Base-by-base conservation (phyloP, 2,797 vertebrate species). In the Anguilla pacifica region DNA sequence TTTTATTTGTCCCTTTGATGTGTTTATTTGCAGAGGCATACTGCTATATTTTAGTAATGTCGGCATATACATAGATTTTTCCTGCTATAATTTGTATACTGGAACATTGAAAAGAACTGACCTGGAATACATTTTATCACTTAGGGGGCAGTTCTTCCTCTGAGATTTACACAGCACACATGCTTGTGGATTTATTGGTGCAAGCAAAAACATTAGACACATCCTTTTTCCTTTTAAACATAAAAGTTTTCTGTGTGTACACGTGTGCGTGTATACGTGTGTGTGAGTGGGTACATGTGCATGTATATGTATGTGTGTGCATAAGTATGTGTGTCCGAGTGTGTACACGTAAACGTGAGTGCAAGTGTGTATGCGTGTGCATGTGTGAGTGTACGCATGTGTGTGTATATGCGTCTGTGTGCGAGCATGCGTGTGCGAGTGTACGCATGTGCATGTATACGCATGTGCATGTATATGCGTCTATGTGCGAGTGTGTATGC, bases 221-320 rank as follows among this genome's bases (percentile, higher is more conserved):
- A 46, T 46, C 17, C 39, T 79, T 79, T 79, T 13, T 79, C 35
- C 74, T 46, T 79, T 79, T 79, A 5, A 79, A 79, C 13, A 22
- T 6, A 46, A 46, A 46, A 46, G 6, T 4, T 79, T 17, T 35
- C 39, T n/a, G 53, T 46, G 61, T 67, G 61, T 67, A 15, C 39
- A 15, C 39, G 59, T 85, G 84, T 28, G 59, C 22, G 31, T 61
- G 84, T 85, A 51, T 57, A n/a, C 55, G 53, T 35, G 83, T 84
- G 83, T 28, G 59, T 9, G 84, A 43, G 61, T 85, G 35, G 64
- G 28, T 85, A n/a, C 55, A 51, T 31, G 55, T 85, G 83, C 55
- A 51, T 61, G 55, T 61, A 53, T 85, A 51, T n/a, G 53, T 10
- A 39, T 49, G 59, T 67, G 59, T 49, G 35, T 85, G 84, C 64